Conservation (phyloP, 2,113 vertebrate species). For the Pituophis catenifer region DNA sequence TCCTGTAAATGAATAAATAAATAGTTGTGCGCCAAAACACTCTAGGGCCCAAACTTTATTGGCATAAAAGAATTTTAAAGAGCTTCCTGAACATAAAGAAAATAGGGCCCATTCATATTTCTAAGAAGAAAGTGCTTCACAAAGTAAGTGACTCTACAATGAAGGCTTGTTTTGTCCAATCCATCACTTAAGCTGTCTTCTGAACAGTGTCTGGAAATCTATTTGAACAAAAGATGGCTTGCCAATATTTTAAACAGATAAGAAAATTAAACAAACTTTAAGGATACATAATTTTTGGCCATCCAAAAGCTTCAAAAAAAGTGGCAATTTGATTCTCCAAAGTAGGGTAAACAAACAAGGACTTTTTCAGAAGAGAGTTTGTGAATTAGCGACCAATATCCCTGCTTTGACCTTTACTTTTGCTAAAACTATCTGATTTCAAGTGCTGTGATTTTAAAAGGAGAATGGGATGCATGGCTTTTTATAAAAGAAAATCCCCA, state of each 20-base stretch:
- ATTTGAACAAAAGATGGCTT: neutral
- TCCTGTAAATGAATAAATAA: neutral
- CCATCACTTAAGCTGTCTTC: neutral
- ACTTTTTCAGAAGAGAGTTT: neutral
- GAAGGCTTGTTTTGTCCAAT: neutral
- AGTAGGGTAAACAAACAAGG: neutral
- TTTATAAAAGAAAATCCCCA: slow-evolving; percentile 4
- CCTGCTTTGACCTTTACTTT: fast-evolving
- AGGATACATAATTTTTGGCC: neutral
- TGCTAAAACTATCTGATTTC: fast-evolving
- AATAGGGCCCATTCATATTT: neutral
- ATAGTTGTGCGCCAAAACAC: neutral
- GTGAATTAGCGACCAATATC: neutral
- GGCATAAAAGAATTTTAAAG: neutral
- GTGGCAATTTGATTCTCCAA: neutral
- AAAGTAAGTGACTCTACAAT: neutral
- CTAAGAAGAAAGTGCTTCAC: neutral
- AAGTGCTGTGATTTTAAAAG: fast-evolving
- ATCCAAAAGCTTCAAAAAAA: neutral
- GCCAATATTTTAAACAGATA: neutral
- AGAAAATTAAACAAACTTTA: neutral
- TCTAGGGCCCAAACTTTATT: neutral
- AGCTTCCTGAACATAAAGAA: neutral
- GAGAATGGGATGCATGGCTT: slow-evolving; percentile 1
- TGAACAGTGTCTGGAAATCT: neutral